Evolutionary conservation across 2,888 invertebrate genomes (phyloP).

Genomic region (Zygaena filipendulae): DNA sequence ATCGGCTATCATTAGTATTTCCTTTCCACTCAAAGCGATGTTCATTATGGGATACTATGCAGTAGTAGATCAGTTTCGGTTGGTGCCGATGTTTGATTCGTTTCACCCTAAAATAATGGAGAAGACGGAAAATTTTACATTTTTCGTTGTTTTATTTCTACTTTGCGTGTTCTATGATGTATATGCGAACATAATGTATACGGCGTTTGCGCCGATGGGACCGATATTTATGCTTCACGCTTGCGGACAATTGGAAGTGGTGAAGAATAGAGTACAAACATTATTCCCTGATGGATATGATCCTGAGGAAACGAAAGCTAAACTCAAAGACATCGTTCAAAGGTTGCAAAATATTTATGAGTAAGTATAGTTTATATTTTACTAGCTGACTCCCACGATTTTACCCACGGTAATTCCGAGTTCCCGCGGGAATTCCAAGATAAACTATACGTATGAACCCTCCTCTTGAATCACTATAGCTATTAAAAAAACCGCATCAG

Average conservation of each 20-base stretch:
- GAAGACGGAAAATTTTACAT: slow-evolving; percentile 21
- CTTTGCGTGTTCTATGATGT: slow-evolving; percentile 14
- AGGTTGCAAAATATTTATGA: slow-evolving; percentile 24
- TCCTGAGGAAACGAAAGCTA: slow-evolving; percentile 14
- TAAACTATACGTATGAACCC: too few relatives aligned
- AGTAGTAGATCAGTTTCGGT: slow-evolving; percentile 18
- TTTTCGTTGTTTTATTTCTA: slow-evolving; percentile 9
- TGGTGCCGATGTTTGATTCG: slow-evolving; percentile 22
- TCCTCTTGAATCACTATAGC: too few relatives aligned
- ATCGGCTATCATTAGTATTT: fast-evolving
- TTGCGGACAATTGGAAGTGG: slow-evolving; percentile 33
- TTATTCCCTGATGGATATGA: slow-evolving; percentile 21
- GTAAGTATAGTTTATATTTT: slow-evolving; percentile 19
- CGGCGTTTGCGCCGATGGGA: slow-evolving; percentile 29
- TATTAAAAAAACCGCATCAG: too few relatives aligned
- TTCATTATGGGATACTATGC: slow-evolving; percentile 19
- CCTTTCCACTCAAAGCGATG: slow-evolving; percentile 20
- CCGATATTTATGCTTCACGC: slow-evolving; percentile 34
- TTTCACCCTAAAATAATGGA: slow-evolving; percentile 24
- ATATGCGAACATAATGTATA: slow-evolving; percentile 21
- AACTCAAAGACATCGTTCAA: slow-evolving; percentile 21
- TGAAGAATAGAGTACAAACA: slow-evolving; percentile 19
- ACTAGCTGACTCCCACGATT: too few relatives aligned
- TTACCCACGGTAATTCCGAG: too few relatives aligned
- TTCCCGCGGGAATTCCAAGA: too few relatives aligned